These are phyloP conservation scores for Bagarius yarrelli DNA, from an alignment of 2,113 vertebrate species.

Conservation along the genomic window DNA sequence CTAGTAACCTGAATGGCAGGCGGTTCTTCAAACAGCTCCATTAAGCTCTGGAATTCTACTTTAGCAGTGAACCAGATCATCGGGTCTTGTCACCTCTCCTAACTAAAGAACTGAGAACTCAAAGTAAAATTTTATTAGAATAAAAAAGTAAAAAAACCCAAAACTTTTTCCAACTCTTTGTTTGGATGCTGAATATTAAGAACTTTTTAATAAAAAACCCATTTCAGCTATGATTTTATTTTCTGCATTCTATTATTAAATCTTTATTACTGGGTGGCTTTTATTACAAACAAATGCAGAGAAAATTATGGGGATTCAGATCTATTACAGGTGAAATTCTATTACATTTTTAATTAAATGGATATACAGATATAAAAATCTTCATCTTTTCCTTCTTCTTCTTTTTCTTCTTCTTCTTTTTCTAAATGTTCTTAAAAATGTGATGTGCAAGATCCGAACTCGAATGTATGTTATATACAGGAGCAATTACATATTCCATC, in stretches of 20 bases:
- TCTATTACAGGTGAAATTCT: neutral
- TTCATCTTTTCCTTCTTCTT: neutral
- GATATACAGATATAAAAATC: neutral
- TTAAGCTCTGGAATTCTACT: constrained; percentile 52
- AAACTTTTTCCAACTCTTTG: neutral
- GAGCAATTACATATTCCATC: neutral
- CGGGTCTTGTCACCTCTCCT: constrained; percentile 44
- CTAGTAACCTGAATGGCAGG: constrained; percentile 50
- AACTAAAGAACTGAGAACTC: neutral
- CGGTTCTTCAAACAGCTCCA: constrained; percentile 46
- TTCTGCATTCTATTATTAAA: neutral
- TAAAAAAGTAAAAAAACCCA: neutral
- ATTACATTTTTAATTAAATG: neutral
- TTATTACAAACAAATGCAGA: neutral
- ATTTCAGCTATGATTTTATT: neutral
- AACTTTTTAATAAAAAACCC: constrained; percentile 4
- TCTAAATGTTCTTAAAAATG: neutral
- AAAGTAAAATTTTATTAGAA: neutral
- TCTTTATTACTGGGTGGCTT: neutral
- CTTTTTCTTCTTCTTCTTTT: too few relatives aligned
- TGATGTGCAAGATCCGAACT: neutral
- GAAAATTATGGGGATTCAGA: neutral
- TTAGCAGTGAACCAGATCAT: constrained; percentile 49
- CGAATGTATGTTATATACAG: neutral
- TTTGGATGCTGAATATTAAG: neutral